Base-by-base conservation (phyloP, 2,888 invertebrate species). In the Nebria salina region DNA sequence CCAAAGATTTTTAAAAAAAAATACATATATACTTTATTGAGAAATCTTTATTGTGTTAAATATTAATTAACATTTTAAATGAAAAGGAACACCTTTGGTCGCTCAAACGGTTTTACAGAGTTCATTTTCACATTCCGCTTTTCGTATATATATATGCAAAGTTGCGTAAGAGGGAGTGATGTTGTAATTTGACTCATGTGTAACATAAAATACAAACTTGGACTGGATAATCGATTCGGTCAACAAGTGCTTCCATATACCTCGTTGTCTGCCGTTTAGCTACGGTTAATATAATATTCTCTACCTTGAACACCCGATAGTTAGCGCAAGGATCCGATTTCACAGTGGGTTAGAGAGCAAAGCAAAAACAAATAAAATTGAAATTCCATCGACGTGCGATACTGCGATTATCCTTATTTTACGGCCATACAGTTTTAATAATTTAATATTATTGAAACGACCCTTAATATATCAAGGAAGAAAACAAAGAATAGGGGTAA, bases 121-220 rank as follows among this genome's bases (percentile, higher is more conserved):
- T 20, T 20, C 0, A 20, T 11, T 11, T 13, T 7, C 54, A 54
- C 54, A 54, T 54, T 54, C 54, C 54, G 2, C 54, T 2, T 54
- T 54, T 54, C 11, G 43, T 8, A 13, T 4, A 8, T 13, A 8
- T 13, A 54, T 7, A 54, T 4, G 8, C 54, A 54, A 54, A 54
- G 54, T 54, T 54, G 54, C 8, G 6, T 54, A 54, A 11, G 54
- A 54, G 54, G 54, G 34, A 34, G 54, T 73, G 42, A 73, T 15
- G 43, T 43, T 73, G 73, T 73, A 73, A 73, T 43, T 41, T 73
- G 73, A 73, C 73, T 43, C 73, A 42, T 20, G 25, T 73, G 73
- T 73, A 73, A 73, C 73, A 73, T 73, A 73, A 73, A 73, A 73
- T 41, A 73, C 54, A 54, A 54, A 13, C 15, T 20, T 68, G 73